A percentile compares a stretch with the other conserved stretches of the same genome.
Conservation (phyloP, 2,888 invertebrate species). For the Notocelia uddmanniana region DNA sequence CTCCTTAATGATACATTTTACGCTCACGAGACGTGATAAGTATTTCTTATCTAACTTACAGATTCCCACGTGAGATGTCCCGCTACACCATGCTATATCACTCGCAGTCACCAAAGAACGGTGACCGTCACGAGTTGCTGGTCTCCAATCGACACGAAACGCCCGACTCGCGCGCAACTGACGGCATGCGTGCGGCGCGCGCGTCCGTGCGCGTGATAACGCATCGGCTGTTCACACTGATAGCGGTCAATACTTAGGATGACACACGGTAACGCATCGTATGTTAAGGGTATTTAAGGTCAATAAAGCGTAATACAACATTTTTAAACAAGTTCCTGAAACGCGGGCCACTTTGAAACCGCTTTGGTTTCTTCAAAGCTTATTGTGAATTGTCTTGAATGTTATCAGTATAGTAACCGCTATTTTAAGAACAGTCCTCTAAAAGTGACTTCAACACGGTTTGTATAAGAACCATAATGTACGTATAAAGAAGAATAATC, state of each 20-base stretch:
- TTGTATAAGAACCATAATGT: too few species aligned
- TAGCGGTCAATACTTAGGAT: slow-evolving; percentile 65
- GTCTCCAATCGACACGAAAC: slow-evolving; percentile 52
- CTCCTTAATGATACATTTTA: too few species aligned
- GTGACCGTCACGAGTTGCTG: slow-evolving; percentile 59
- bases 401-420: too few species aligned
- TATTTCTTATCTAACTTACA: slow-evolving; percentile 49
- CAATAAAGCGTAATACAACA: not conserved
- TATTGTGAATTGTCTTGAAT: too few species aligned
- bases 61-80: slow-evolving; percentile 70
- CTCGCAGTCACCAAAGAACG: slow-evolving; percentile 63
- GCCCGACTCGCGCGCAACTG: slow-evolving; percentile 49
- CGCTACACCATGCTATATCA: slow-evolving; percentile 78
- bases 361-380: too few species aligned
- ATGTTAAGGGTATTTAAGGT: not conserved
- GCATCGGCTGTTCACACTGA: slow-evolving; percentile 68
- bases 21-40: too few species aligned
- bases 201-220: slow-evolving; percentile 52
- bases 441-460: not conserved
- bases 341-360: not conserved
- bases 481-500: too few species aligned
- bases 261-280: not conserved
- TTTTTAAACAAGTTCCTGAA: not conserved
- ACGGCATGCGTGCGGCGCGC: slow-evolving; percentile 60
- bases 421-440: not conserved